Conservation (phyloP, 1,140 invertebrate genomes). For the Pinna nobilis region DNA sequence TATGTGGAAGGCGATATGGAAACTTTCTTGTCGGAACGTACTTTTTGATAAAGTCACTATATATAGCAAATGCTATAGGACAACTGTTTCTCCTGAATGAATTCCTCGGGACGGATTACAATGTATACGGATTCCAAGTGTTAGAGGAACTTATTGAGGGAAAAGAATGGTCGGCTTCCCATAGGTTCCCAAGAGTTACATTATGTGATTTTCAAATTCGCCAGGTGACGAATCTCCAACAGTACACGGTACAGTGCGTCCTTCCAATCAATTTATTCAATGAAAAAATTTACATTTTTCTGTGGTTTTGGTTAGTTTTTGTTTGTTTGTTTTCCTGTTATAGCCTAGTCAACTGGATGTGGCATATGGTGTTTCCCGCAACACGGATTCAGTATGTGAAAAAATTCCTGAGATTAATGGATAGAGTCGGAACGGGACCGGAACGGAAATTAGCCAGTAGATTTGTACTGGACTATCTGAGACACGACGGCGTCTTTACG, state of each 20-base stretch:
- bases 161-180: conserved; percentile 72
- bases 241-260: conserved; percentile 77
- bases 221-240: conserved; percentile 75
- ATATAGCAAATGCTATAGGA: conserved; percentile 76
- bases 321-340: conserved; percentile 75
- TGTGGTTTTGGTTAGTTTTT: conserved; percentile 79
- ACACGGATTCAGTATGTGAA: conserved; percentile 72
- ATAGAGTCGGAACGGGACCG: conserved; percentile 63
- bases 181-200: conserved; percentile 77
- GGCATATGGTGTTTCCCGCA: conserved; percentile 70
- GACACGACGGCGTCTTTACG: conserved; percentile 72
- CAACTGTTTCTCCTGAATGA: conserved; percentile 78
- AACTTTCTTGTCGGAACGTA: conserved; percentile 77
- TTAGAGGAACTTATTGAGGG: conserved; percentile 75
- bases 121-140: conserved; percentile 76
- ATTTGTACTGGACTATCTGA: conserved; percentile 69
- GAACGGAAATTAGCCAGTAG: conserved; percentile 68
- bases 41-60: conserved; percentile 76
- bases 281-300: conserved; percentile 78
- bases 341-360: conserved; percentile 72
- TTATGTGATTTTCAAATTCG: conserved; percentile 78
- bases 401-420: conserved; percentile 74
- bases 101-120: conserved; percentile 76
- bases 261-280: conserved; percentile 79
- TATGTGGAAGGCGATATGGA: conserved; percentile 75